A percentile compares a stretch with the other conserved stretches of the same genome.
These are phyloP conservation scores for Eumaeus atala DNA, from an alignment of 1,140 invertebrate species.

Conservation along the genomic window DNA sequence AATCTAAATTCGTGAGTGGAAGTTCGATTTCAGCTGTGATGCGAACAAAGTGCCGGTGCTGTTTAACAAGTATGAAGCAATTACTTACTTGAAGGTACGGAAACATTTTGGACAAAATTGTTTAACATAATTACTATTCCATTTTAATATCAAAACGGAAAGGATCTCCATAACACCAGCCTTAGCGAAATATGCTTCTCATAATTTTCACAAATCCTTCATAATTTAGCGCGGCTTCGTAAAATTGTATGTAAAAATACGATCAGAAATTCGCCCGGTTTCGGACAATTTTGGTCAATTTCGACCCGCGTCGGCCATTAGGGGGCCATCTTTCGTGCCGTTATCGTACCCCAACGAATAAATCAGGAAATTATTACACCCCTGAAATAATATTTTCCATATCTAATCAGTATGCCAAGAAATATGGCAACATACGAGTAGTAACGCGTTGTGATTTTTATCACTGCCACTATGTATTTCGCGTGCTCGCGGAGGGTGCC, in stretches of 20 bases:
- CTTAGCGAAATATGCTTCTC: slow-evolving; percentile 59
- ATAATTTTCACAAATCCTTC: slow-evolving; percentile 52
- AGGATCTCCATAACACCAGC: slow-evolving; percentile 43
- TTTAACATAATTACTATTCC: slow-evolving; percentile 44
- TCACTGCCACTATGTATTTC: slow-evolving; percentile 24
- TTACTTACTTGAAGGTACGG: no score
- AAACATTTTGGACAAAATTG: no score
- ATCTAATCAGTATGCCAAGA: slow-evolving; percentile 58
- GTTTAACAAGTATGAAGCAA: no score
- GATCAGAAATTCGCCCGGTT: slow-evolving; percentile 33
- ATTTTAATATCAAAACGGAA: slow-evolving; percentile 25
- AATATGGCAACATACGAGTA: slow-evolving; percentile 40
- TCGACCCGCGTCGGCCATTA: slow-evolving; percentile 48
- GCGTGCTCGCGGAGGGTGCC: slow-evolving; percentile 15
- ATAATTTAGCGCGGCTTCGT: slow-evolving; percentile 56
- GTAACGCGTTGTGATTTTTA: slow-evolving; percentile 33
- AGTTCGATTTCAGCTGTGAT: no score
- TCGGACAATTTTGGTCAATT: slow-evolving; percentile 49
- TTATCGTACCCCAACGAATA: slow-evolving; percentile 52
- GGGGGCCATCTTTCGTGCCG: slow-evolving; percentile 44
- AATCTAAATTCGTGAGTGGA: no score
- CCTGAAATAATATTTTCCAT: slow-evolving; percentile 54
- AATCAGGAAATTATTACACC: slow-evolving; percentile 60
- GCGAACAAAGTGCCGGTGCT: no score
- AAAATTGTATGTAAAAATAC: slow-evolving; percentile 65